Evolutionary conservation across 2,113 vertebrate species (phyloP).

Genomic region (Tretioscincus oriximinensis): DNA sequence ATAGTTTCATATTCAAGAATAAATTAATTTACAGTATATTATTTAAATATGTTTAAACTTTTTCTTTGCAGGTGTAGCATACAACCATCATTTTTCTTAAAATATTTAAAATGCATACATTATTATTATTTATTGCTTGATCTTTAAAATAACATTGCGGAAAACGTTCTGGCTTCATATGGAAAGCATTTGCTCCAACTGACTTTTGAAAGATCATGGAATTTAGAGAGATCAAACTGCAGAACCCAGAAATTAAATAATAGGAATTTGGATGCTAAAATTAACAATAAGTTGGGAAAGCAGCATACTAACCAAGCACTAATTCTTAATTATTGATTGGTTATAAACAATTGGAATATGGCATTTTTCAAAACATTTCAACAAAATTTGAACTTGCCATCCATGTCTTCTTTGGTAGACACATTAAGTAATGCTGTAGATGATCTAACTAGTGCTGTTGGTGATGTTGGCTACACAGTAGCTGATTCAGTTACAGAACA

Average conservation of each 20-base stretch:
- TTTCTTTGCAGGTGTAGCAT: constrained; percentile 75
- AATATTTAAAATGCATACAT: constrained; percentile 51
- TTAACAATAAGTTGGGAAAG: constrained; percentile 31
- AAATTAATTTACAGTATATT: constrained; percentile 35
- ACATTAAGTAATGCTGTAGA: constrained; percentile 86
- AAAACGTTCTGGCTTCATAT: constrained; percentile 48
- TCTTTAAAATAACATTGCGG: constrained; percentile 37
- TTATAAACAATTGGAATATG: constrained; percentile 72
- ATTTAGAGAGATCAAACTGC: constrained; percentile 44
- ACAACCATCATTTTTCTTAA: constrained; percentile 35
- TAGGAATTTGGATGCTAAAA: constrained; percentile 33
- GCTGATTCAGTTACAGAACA: constrained; percentile 90
- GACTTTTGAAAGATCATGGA: constrained; percentile 36
- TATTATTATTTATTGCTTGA: constrained; percentile 47
- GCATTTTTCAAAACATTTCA: constrained; percentile 92
- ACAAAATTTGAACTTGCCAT: constrained; percentile 82
- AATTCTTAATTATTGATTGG: constrained; percentile 29
- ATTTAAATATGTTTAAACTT: constrained; percentile 68
- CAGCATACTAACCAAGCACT: constrained; percentile 47
- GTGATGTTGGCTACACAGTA: constrained; percentile 82
- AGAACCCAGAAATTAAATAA: constrained; percentile 10
- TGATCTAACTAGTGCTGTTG: constrained; percentile 83
- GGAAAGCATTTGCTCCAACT: constrained; percentile 57
- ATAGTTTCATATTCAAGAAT: constrained; percentile 9
- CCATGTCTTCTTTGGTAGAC: constrained; percentile 87